These are phyloP conservation scores for Sesamia inferens DNA, from an alignment of 2,888 invertebrate species.

Conservation along the genomic window DNA sequence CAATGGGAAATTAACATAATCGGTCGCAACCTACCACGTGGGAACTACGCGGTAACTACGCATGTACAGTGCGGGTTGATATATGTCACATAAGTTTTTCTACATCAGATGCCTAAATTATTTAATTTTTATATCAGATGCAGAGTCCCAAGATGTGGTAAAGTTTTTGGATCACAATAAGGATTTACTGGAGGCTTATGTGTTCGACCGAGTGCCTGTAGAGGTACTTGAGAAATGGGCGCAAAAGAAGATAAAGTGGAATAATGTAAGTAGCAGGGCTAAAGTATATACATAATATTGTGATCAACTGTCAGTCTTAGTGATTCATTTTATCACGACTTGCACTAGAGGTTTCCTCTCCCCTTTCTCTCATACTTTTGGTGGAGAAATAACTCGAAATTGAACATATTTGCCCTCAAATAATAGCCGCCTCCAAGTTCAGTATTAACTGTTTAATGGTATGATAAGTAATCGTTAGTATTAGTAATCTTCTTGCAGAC, in stretches of 20 bases:
- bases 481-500: constrained; percentile 27
- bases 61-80: neutral
- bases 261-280: constrained; percentile 63
- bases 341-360: neutral
- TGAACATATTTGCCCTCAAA: too few relatives aligned
- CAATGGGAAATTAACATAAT: too few relatives aligned
- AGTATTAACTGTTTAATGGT: neutral
- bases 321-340: too few relatives aligned
- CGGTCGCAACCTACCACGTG: neutral
- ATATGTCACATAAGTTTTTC: too few relatives aligned
- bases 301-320: neutral
- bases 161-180: constrained; percentile 90
- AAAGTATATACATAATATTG: neutral
- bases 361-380: neutral
- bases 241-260: constrained; percentile 76
- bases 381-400: neutral
- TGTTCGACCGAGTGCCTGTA: constrained; percentile 91
- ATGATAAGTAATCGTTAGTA: too few relatives aligned
- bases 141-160: constrained; percentile 75
- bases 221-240: constrained; percentile 92
- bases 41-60: too few relatives aligned
- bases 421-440: too few relatives aligned
- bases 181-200: constrained; percentile 91
- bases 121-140: constrained; percentile 45
- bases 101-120: neutral